Conservation (phyloP, 2,888 invertebrate genomes). For the Drosophila acutilabella region DNA sequence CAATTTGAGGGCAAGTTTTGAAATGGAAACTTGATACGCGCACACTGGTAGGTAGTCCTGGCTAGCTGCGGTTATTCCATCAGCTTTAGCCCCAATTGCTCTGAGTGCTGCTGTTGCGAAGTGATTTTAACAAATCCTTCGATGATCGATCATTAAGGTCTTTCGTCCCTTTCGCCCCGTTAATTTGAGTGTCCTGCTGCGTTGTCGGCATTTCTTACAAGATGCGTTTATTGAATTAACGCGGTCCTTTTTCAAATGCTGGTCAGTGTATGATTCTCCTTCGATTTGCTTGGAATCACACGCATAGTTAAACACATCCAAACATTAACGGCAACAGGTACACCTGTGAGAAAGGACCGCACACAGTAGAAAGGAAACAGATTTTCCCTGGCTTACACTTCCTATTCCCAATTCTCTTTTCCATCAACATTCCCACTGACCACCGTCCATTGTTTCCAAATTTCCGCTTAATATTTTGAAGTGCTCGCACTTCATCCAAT, state of each 20-base stretch:
- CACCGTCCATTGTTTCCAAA: constrained; percentile 65
- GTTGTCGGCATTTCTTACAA: constrained; percentile 40
- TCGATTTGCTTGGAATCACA: constrained; percentile 60
- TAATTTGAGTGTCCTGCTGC: constrained; percentile 40
- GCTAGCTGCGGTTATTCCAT: constrained; percentile 18
- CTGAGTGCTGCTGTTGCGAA: background rate
- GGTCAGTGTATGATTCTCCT: constrained; percentile 50
- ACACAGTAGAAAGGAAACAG: constrained; percentile 56
- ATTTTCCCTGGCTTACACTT: constrained; percentile 66
- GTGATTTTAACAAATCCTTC: constrained; percentile 3
- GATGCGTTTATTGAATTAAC: constrained; percentile 75
- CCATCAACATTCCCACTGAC: constrained; percentile 14
- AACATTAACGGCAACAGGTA: constrained; percentile 14
- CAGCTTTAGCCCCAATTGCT: background rate
- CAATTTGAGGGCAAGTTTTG: constrained; percentile 10
- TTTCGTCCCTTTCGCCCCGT: constrained; percentile 13
- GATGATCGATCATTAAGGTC: constrained; percentile 50
- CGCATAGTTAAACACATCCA: constrained; percentile 45
- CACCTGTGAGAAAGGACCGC: constrained; percentile 77
- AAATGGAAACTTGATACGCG: constrained; percentile 73
- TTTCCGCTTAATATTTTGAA: constrained; percentile 76
- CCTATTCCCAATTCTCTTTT: constrained; percentile 27
- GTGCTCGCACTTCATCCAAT: constrained; percentile 76
- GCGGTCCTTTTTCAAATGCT: constrained; percentile 64
- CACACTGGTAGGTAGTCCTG: constrained; percentile 64